Evolutionary conservation across 1,140 invertebrate genomes (phyloP), one percentile per base, ranked within the genome.

Genomic region (Macrobrachium nipponense): DNA sequence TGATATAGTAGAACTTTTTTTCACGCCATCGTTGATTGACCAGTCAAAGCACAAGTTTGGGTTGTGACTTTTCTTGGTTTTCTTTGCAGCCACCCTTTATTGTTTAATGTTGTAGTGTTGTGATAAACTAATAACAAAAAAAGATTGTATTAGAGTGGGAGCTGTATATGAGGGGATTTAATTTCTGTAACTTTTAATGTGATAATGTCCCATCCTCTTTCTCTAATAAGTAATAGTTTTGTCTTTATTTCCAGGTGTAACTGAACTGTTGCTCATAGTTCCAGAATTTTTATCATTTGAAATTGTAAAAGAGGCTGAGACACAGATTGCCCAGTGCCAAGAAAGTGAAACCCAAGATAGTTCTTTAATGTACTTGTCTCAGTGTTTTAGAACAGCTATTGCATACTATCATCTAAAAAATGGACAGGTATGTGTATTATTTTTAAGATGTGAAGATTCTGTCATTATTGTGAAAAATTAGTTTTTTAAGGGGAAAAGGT

Each of bases 241-340:
- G 23, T 70, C 11, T 70, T 70, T 7, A 23, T 36, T 44, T 27
- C 0, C 59, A 86, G 84, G 84, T 78, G 64, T 86, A 62, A 80
- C 59, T 58, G 84, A 86, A 44, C 70, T 86, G 17, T 36, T 86
- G n/a, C 59, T 86, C 18, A 61, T 80, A 51, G 68, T 73, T n/a
- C 84, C 84, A 27, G 84, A 86, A 18, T 58, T 86, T 15, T 77
- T 86, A 43, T 60, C 77, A 7, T 20, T 27, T 20, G 66, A 62
- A 20, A 58, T 86, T 7, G 77, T 86, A 36, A 61, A 60, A 18
- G 77, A 86, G 43, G 77, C 61, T 27, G 68, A 73, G 68, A 12
- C 43, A 60, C 58, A 36, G 14, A 23, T 75, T 17, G 27, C n/a
- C 15, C 44, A 51, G 12, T 75, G 68, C n/a, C 44, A 72, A 43